Base-by-base conservation (phyloP, 2,888 invertebrate species). In the Rugalucina vietnamica region DNA sequence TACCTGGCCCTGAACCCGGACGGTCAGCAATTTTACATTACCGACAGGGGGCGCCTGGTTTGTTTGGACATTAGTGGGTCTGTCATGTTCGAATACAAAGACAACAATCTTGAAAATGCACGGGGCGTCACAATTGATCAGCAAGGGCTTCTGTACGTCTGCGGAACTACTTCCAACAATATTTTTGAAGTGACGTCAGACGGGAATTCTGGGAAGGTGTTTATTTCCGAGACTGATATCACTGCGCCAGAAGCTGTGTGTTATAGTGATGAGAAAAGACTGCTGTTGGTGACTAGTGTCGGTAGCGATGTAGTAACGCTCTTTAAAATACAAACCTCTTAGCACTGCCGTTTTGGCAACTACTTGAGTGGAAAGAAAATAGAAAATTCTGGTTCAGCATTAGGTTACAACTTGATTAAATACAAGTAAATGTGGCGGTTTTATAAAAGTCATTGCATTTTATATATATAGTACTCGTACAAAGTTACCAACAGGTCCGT, bases 11-110 rank as follows among this genome's bases (percentile, higher is more conserved):
- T 84, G n/a, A 87, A 79, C 21, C 83, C 81, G 32, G 85, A 85
- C 43, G 87, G 87, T n/a, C 85, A 85, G 69, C 85, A 85, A 34
- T 69, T 85, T 8, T 83, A 81, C 36, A 75, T 87, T 3, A 87
- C 87, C 8, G 87, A 87, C 75, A 69, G 81, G 39, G 84, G 80
- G 50, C 83, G 85, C 18, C 60, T 87, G 29, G 79, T 85, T 1
- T 85, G 85, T 57, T 70, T 85, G 39, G 84, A 84, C 49, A 36
- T 87, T 24, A 49, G 76, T 8, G 87, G 87, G 0, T 50, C 79
- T 18, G 73, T 81, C 10, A 60, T 85, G 4, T 85, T 87, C 72
- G 73, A 82, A 76, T 85, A 84, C 57, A 75, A 73, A n/a, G 79
- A 85, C 27, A 79, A 70, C 12, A 43, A 79, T 36, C 65, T 87